phyloP scores from a whole-genome alignment of 2,113 vertebrate species.

The Lamprologus speciosus region DNA sequence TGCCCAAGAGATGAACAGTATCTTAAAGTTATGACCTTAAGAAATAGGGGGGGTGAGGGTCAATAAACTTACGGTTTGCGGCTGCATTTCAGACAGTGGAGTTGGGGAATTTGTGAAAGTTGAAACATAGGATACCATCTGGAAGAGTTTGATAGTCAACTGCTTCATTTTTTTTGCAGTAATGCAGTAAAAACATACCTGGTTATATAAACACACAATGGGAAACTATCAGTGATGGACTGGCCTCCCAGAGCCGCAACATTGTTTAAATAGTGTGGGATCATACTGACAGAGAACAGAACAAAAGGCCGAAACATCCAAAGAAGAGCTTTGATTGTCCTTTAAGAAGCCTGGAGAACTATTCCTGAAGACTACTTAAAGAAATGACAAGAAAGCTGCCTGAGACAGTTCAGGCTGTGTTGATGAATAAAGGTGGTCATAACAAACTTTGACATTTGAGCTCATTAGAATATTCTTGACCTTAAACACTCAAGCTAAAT shows the following conservation, averaged over 20 bases:
- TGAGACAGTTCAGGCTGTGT: background rate
- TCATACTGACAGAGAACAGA: background rate
- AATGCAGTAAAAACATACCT: background rate
- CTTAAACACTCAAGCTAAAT: background rate
- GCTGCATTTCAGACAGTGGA: background rate
- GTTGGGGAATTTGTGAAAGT: background rate
- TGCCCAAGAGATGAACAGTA: background rate
- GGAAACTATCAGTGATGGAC: background rate
- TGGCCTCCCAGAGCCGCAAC: background rate
- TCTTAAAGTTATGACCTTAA: background rate
- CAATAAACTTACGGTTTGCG: background rate
- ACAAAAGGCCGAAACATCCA: rapidly evolving
- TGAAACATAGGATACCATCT: background rate
- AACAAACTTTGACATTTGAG: background rate
- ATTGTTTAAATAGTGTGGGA: background rate
- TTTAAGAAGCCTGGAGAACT: background rate
- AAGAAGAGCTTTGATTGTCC: background rate
- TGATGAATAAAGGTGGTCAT: background rate
- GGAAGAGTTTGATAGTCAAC: background rate
- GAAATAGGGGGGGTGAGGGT: background rate
- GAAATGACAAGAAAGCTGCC: background rate
- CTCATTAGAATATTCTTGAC: background rate
- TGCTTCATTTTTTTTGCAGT: background rate
- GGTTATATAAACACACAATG: background rate
- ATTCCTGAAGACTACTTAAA: background rate